Percentiles rank a stretch among this genome's conserved stretches.
phyloP scores from a whole-genome alignment of 1,140 invertebrate genomes.

The Pollicipes pollicipes region DNA sequence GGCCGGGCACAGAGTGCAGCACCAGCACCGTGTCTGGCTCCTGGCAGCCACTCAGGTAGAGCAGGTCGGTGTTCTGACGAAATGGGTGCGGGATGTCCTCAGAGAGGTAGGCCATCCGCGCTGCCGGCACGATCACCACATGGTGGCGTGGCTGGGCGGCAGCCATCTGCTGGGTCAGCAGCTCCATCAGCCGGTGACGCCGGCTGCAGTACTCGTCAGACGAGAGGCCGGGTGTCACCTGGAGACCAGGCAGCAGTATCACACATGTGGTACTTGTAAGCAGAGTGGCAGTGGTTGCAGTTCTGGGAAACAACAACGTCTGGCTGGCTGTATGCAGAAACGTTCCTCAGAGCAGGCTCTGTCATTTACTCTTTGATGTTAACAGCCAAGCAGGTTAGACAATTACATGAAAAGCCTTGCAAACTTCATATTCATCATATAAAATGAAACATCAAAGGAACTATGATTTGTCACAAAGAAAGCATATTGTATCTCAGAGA shows the following conservation, averaged over 20 bases:
- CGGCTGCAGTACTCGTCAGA: conserved; percentile 50
- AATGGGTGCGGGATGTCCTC: conserved; percentile 87
- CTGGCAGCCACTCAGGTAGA: conserved; percentile 76
- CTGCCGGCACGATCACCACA: conserved; percentile 61
- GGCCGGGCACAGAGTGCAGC: conserved; percentile 27
- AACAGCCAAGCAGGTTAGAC: background rate
- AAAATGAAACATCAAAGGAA: background rate
- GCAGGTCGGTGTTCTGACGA: conserved; percentile 81
- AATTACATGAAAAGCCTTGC: background rate
- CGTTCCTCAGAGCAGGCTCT: background rate
- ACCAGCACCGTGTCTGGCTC: conserved; percentile 70
- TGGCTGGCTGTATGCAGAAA: background rate
- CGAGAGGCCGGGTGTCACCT: conserved; percentile 55
- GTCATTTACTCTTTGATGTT: background rate
- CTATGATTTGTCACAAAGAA: background rate
- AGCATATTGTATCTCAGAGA: background rate
- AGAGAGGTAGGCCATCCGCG: conserved; percentile 67
- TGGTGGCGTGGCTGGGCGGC: conserved; percentile 26
- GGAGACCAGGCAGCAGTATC: conserved; percentile 13
- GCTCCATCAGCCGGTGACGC: conserved; percentile 43
- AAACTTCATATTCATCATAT: background rate
- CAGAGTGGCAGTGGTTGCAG: background rate
- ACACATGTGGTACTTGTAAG: background rate
- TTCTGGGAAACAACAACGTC: background rate
- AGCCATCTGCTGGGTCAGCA: conserved; percentile 26